These are phyloP conservation scores for Sphaerophoria taeniata DNA, from an alignment of 2,888 invertebrate genomes.

Conservation along the genomic window DNA sequence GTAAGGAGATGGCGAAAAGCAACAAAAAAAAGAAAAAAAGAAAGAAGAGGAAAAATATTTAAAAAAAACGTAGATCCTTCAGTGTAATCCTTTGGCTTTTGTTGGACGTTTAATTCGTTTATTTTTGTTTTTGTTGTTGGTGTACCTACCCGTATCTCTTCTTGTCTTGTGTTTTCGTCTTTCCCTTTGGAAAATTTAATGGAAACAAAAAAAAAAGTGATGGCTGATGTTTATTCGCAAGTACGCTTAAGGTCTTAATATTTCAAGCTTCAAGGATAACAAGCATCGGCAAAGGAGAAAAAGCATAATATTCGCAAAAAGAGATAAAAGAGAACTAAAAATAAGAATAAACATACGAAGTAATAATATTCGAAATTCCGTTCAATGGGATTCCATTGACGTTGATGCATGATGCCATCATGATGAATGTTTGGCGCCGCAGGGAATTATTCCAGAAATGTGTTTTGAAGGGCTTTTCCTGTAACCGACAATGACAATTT, in stretches of 20 bases:
- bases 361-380: too few relatives aligned
- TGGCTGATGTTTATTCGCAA: slow-evolving; percentile 13
- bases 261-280: not conserved
- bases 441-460: too few relatives aligned
- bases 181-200: slow-evolving; percentile 38
- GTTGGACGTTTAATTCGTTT: slow-evolving; percentile 63
- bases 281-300: too few relatives aligned
- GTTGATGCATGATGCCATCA: too few relatives aligned
- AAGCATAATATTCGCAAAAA: too few relatives aligned
- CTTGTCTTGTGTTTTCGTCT: not conserved
- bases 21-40: slow-evolving; percentile 22
- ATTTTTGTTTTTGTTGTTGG: not conserved
- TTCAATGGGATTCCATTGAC: too few relatives aligned
- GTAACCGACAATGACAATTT: too few relatives aligned
- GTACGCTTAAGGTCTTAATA: not conserved
- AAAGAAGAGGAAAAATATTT: too few relatives aligned
- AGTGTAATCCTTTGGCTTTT: slow-evolving; percentile 69
- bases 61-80: slow-evolving; percentile 55
- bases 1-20: slow-evolving; percentile 34
- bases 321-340: too few relatives aligned
- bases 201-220: slow-evolving; percentile 22
- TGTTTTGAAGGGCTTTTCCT: too few relatives aligned
- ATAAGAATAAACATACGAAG: too few relatives aligned
- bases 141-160: not conserved
- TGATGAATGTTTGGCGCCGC: too few relatives aligned